Base-by-base conservation (phyloP, 2,888 invertebrate species). In the Cacoxenus indagator region DNA sequence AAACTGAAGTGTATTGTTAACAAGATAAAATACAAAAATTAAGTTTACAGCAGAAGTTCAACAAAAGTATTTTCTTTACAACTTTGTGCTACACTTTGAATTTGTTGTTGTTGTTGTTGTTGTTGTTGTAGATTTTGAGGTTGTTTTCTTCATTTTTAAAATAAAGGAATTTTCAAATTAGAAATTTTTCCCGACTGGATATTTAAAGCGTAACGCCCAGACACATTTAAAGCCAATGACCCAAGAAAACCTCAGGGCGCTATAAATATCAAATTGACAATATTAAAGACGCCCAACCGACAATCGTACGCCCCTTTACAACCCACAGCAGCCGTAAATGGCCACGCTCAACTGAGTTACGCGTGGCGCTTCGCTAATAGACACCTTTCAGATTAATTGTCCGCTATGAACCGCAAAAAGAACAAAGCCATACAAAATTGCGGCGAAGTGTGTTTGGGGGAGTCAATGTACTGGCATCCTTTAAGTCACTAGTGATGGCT, bases 321-420 rank as follows among this genome's bases (percentile, higher is more conserved):
- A 57, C 67, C 24, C 24, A 14, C 19, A 22, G 27, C 1, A 19
- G 19, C 51, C 9, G 24, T 26, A 61, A 61, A 26, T 64, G 46
- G 17, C 37, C n/a, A n/a, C n/a, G n/a, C n/a, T n/a, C n/a, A n/a
- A n/a, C n/a, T n/a, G n/a, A n/a, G n/a, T n/a, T n/a, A 29, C 61
- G 29, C 45, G 6, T 9, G 4, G 6, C 22, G 19, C 22, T n/a
- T 11, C 48, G 81, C 73, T 81, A 83, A 81, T 81, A 83, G 81
- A 81, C 81, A 81, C 81, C 81, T 81, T 82, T 76, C 75, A 81
- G 83, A 85, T 85, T 85, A 85, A 85, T 85, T 85, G 84, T 79
- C 78, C 72, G 72, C 75, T 75, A 78, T 74, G 76, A 74, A 77
- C 76, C 74, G 72, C 76, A 77, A 76, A 76, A 77, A 73, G 75